Evolutionary conservation across 1,140 invertebrate genomes (phyloP), one percentile per base, ranked within the genome.

Genomic region (Plectrocnemia conspersa): DNA sequence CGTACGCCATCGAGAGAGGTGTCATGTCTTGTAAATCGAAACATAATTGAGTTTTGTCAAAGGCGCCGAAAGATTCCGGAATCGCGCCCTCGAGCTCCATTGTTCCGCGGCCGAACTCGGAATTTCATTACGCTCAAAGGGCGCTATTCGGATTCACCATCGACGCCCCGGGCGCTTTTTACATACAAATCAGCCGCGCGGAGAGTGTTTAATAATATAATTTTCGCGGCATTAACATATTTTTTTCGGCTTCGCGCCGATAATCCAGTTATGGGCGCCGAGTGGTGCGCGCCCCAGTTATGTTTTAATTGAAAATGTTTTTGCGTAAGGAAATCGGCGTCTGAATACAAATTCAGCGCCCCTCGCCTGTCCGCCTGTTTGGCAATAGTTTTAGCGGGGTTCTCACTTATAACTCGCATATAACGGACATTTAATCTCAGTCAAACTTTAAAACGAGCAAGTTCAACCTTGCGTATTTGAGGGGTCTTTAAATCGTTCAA

Each of bases 291-390:
- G 42, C 23, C 13, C 13, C 33, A 50, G 47, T 50, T 50, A 50
- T 50, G 47, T 50, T 50, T 50, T 50, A 50, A 50, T 50, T 50
- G 47, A 50, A 50, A 50, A 50, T 50, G 47, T 50, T 50, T 50
- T 50, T 29, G 47, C 47, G 33, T 29, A 27, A 50, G 35, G 18
- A 9, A 5, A 7, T 11, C 47, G 47, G 27, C 33, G 19, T 29
- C 22, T 50, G 47, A 50, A 50, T 50, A 50, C 32, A 18, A 50
- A 50, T 7, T 7, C 27, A n/a, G 6, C n/a, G 6, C 27, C 27
- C 27, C 27, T 7, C 27, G 27, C 6, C n/a, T 6, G 6, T 29
- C 27, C 27, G 27, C n/a, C 6, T 29, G 27, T 7, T 7, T 29
- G 6, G 27, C 6, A 29, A 29, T 29, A n/a, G n/a, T n/a, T n/a